Percentiles rank a stretch among this genome's conserved stretches.
phyloP scores from a whole-genome alignment of 2,113 vertebrate genomes.

The Cyanistes caeruleus region DNA sequence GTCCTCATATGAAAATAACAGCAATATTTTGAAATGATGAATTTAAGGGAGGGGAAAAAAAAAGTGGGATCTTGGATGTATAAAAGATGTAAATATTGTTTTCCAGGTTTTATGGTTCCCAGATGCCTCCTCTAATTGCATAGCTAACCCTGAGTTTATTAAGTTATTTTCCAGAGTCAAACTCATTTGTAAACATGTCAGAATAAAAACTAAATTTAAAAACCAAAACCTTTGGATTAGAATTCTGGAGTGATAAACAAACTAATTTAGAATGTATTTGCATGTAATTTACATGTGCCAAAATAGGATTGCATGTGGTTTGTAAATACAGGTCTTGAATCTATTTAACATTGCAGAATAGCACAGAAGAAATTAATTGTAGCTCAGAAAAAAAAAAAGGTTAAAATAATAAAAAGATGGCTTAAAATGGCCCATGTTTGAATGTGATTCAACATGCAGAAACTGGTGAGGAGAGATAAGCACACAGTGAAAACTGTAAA shows the following conservation, averaged over 20 bases:
- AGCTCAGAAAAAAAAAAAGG: slow-evolving; percentile 59
- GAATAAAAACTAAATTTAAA: slow-evolving; percentile 77
- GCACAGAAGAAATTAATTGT: slow-evolving; percentile 72
- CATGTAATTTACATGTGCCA: slow-evolving; percentile 80
- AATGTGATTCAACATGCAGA: slow-evolving; percentile 67
- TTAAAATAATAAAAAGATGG: slow-evolving; percentile 72
- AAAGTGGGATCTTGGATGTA: slow-evolving; percentile 65
- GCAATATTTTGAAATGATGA: slow-evolving; percentile 58
- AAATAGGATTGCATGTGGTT: slow-evolving; percentile 75
- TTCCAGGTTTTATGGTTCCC: slow-evolving; percentile 77
- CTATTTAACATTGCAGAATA: slow-evolving; percentile 70
- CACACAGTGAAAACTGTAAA: slow-evolving; percentile 67
- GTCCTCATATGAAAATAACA: slow-evolving; percentile 42
- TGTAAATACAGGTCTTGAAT: slow-evolving; percentile 71
- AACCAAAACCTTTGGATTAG: slow-evolving; percentile 74
- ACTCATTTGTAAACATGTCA: slow-evolving; percentile 82
- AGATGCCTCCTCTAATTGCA: slow-evolving; percentile 78
- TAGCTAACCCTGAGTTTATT: slow-evolving; percentile 80
- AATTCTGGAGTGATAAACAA: slow-evolving; percentile 80
- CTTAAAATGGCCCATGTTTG: slow-evolving; percentile 69
- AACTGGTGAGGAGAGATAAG: slow-evolving; percentile 77
- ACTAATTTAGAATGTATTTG: slow-evolving; percentile 80
- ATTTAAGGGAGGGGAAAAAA: not conserved
- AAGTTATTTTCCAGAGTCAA: slow-evolving; percentile 82
- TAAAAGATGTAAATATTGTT: slow-evolving; percentile 78